Base-by-base conservation (phyloP, 1,140 invertebrate species). In the Pachypeltis micranthus region DNA sequence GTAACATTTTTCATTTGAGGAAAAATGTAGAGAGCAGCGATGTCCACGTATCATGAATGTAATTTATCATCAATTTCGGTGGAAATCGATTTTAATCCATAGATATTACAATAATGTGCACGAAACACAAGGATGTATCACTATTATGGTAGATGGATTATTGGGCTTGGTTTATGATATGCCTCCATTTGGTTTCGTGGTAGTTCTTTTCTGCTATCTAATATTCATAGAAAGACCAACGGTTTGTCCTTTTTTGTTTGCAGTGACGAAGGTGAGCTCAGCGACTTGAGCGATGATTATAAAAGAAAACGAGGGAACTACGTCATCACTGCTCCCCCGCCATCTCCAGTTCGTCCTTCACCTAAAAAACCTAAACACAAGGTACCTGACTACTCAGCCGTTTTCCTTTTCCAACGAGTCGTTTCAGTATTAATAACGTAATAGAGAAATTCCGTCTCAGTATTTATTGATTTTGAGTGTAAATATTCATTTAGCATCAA, bases 221-320 rank as follows among this genome's bases (percentile, higher is more conserved):
- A 23, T 34, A 19, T 26, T 51, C 3, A 29, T 57, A n/a, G 23
- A 39, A 60, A 26, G 4, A 64, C 4, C 44, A 66, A 39, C 16
- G 26, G 57, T 28, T 60, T 39, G 54, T 7, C 25, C 63, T 27
- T 61, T 68, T 63, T 63, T 65, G 59, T 61, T 29, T 63, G 51
- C 67, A 88, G 86, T 74, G 85, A 88, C 69, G 86, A 88, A 73
- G 87, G 86, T 19, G 85, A 86, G 66, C 83, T 84, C n/a, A 86
- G 83, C 21, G 85, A 82, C 24, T 85, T 81, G 65, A 81, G 73
- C n/a, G 76, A 77, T 25, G 76, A 80, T 34, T 72, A 71, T 19
- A 55, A 56, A 0, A 26, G 63, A 44, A 70, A 62, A 62, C 64
- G 57, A 16, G 67, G 63, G n/a, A 68, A 63, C 44, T 44, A 66